Base-by-base conservation (phyloP, 2,797 vertebrate genomes). In the Erpetoichthys calabaricus region DNA sequence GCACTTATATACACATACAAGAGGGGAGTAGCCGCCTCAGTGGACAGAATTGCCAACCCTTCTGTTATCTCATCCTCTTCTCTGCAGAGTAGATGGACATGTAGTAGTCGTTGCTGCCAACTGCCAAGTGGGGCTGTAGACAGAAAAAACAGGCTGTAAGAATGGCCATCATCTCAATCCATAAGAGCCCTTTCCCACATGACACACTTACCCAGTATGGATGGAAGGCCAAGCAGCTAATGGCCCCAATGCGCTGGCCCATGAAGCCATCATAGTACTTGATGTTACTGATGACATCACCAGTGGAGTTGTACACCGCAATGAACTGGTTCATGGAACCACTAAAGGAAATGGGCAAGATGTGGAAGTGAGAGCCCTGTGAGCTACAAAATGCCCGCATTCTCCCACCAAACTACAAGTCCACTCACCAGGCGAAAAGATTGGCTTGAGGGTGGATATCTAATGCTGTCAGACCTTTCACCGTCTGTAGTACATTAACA, bases 301-400 rank as follows among this genome's bases (percentile, higher is more conserved):
- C 95, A 0, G 73, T 93, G 0, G 86, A 79, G 0, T 85, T 97
- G 83, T 98, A 96, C 67, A 98, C 83, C 0, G 95, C 93, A 1
- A 96, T 98, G 83, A 98, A 98, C 80, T 98, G 95, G 69, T 98
- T 98, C 94, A 98, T 90, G 1, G 95, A 98, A 67, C 95, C 95
- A 6, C 94, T 98, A 72, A 25, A 25, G 25, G 25, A 25, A 25
- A 25, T 25, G 25, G 43, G 51, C 25, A 25, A 25, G 5, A 51
- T 8, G 49, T 51, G 42, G 7, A 7, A 45, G 8, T n/a, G 6
- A 44, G 4, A 10, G 3, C 3, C 7, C 10, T 25, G 10, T 42
- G 42, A 8, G 6, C 4, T 3, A 10, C 6, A 55, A 7, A 5
- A 43, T 1, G 7, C 9, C 5, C 7, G 25, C 3, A n/a, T 3